Evolutionary conservation across 2,888 invertebrate genomes (phyloP).

Genomic region (Tortricodes alternella): DNA sequence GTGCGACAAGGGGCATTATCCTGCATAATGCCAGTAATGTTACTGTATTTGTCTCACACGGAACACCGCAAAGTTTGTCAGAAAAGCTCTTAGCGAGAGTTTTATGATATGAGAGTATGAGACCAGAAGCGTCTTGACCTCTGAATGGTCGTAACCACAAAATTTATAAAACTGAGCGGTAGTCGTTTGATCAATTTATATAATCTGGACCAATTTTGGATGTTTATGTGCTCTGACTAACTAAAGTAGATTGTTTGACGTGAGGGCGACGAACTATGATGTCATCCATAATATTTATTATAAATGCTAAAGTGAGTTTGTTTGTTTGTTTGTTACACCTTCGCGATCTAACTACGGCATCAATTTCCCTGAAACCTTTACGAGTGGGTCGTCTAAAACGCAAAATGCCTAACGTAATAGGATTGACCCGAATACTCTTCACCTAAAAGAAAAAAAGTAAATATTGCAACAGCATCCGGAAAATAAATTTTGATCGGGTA

Average conservation of each 20-base stretch:
- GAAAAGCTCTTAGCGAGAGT: neutral
- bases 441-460: no score
- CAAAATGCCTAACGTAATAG: no score
- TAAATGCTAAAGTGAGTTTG: no score
- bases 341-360: no score
- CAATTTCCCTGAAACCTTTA: no score
- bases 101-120: neutral
- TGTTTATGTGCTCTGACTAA: neutral
- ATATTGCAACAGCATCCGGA: no score
- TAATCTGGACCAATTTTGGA: constrained; percentile 1
- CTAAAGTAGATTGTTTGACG: constrained; percentile 6
- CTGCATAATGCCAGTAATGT: no score
- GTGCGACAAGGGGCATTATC: no score
- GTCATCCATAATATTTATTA: neutral
- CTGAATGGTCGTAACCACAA: neutral
- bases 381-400: no score
- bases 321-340: no score
- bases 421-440: no score
- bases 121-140: neutral
- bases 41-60: neutral
- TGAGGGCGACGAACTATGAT: constrained; percentile 1
- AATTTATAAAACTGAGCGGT: neutral
- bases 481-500: no score
- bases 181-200: constrained; percentile 9
- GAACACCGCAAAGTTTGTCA: neutral